Evolutionary conservation across 2,797 vertebrate genomes (phyloP).

Genomic region (Hypotaenidia philippensis): DNA sequence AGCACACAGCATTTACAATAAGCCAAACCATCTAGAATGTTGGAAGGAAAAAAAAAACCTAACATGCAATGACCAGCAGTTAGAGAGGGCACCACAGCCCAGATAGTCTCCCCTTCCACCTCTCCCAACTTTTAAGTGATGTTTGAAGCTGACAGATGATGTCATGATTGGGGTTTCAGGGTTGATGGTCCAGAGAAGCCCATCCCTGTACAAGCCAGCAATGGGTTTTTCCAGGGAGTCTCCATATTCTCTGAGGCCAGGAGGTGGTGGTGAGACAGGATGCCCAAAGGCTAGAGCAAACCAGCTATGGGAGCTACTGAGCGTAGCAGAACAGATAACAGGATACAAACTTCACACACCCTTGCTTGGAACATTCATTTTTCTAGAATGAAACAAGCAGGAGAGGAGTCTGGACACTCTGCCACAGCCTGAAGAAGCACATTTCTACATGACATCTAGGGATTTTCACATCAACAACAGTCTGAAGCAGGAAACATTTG

Average conservation of each 20-base stretch:
- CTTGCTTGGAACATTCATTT: background rate
- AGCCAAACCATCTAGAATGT: background rate
- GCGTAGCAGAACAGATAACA: background rate
- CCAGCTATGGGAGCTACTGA: background rate
- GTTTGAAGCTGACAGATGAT: background rate
- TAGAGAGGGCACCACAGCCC: background rate
- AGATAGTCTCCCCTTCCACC: background rate
- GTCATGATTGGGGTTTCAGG: background rate
- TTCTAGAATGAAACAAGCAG: background rate
- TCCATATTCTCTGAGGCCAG: background rate
- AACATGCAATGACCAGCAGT: background rate
- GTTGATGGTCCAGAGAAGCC: background rate
- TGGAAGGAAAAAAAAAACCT: background rate
- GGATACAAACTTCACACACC: background rate
- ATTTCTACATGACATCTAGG: background rate
- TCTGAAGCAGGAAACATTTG: background rate
- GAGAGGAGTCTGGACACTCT: background rate
- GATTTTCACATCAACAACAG: background rate
- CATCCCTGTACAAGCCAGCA: background rate
- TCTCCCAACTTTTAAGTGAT: background rate
- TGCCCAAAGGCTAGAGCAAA: background rate
- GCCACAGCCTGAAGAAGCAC: background rate
- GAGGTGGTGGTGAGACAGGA: background rate
- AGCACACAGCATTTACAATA: background rate
- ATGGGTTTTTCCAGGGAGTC: background rate